Evolutionary conservation across 2,113 vertebrate genomes (phyloP).

Genomic region (Centropus bengalensis): DNA sequence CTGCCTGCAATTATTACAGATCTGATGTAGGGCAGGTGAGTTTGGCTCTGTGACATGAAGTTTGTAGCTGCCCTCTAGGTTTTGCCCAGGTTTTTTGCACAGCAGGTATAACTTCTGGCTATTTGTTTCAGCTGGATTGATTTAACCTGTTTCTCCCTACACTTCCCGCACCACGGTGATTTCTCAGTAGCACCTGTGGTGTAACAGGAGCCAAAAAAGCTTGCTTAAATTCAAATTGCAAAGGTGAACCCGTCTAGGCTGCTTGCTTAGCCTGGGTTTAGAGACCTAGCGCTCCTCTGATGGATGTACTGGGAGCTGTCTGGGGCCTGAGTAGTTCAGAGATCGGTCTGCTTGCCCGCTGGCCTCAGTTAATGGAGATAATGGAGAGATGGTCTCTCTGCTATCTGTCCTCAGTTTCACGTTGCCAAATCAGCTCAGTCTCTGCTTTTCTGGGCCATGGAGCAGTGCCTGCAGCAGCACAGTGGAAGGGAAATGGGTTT

Average conservation of each 20-base stretch:
- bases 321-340: neutral
- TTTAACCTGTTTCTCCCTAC: neutral
- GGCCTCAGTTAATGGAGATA: neutral
- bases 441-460: neutral
- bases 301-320: neutral
- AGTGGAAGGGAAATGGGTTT: neutral
- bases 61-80: neutral
- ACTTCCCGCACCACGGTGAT: neutral
- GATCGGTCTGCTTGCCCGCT: neutral
- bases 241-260: neutral
- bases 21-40: neutral
- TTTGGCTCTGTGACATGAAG: neutral
- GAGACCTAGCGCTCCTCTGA: neutral
- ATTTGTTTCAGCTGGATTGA: neutral
- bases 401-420: neutral
- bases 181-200: neutral
- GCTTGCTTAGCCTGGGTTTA: neutral
- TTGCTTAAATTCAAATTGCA: neutral
- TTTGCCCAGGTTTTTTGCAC: neutral
- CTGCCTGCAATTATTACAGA: neutral
- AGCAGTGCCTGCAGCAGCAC: neutral
- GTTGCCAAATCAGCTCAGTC: neutral
- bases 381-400: too few relatives aligned
- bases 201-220: neutral
- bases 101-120: neutral